Evolutionary conservation across 2,888 invertebrate genomes (phyloP).

Genomic region (Cabera pusaria): DNA sequence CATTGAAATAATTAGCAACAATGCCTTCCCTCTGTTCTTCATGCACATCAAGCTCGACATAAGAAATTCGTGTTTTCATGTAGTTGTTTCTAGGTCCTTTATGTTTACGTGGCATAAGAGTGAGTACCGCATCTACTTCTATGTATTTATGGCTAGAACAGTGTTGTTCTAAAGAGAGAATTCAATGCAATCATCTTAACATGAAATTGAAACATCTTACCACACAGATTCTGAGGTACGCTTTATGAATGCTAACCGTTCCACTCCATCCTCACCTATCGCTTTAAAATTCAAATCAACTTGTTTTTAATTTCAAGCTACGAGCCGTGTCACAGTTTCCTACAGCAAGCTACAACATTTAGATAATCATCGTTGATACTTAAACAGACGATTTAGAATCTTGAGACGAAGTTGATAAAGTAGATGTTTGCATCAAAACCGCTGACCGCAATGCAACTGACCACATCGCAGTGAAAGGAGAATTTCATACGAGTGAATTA

Average conservation of each 20-base stretch:
- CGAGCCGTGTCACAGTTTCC: slow-evolving; percentile 20
- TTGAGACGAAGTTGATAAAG: slow-evolving; percentile 15
- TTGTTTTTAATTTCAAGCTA: slow-evolving; percentile 22
- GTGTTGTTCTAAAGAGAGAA: no score
- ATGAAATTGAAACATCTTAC: slow-evolving; percentile 6
- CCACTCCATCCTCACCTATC: slow-evolving; percentile 11
- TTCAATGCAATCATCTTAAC: slow-evolving; percentile 12
- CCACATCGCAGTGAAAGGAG: slow-evolving; percentile 47
- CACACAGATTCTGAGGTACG: slow-evolving; percentile 16
- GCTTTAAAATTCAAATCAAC: slow-evolving; percentile 29
- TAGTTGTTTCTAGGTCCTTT: no score
- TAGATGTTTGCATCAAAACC: slow-evolving; percentile 14
- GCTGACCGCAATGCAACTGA: slow-evolving; percentile 43
- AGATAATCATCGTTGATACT: slow-evolving; percentile 16
- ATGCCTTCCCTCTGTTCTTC: no score
- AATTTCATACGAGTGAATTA: slow-evolving; percentile 31
- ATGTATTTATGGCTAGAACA: no score
- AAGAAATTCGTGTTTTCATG: no score
- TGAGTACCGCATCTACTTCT: no score
- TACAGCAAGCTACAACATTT: slow-evolving; percentile 6
- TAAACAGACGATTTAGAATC: slow-evolving; percentile 10
- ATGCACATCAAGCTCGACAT: no score
- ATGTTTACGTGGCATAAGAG: no score
- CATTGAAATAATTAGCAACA: no score
- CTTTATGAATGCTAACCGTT: slow-evolving; percentile 22